phyloP scores from a whole-genome alignment of 2,797 vertebrate genomes.

The Rhodeus uyekii region DNA sequence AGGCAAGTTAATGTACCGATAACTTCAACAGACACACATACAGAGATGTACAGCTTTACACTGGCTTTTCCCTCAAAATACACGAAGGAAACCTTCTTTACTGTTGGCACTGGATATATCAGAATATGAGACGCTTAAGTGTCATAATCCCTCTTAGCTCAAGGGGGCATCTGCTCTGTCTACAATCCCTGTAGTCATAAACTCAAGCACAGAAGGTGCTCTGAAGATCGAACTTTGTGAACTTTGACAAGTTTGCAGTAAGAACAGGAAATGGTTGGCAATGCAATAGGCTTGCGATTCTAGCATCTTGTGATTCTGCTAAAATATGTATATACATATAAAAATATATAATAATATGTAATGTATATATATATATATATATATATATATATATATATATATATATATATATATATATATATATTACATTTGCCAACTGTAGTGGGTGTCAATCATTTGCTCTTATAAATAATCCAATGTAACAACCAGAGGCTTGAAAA shows the following conservation, averaged over 20 bases:
- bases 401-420: no score
- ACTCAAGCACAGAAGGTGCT: not conserved
- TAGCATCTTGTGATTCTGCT: no score
- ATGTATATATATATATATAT: no score
- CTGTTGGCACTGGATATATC: not conserved
- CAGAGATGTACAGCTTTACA: not conserved
- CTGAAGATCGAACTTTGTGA: not conserved
- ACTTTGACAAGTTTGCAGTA: not conserved
- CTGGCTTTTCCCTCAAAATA: not conserved
- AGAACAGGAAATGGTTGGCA: not conserved
- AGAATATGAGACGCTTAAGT: not conserved
- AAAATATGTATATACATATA: no score
- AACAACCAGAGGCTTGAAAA: not conserved
- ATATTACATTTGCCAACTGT: not conserved
- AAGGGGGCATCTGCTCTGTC: not conserved
- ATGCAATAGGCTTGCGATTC: not conserved
- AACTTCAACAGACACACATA: not conserved
- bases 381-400: no score
- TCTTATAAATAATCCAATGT: not conserved
- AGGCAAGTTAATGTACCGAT: not conserved
- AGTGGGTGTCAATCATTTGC: not conserved
- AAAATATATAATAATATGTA: no score
- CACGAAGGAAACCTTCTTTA: not conserved
- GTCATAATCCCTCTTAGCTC: not conserved
- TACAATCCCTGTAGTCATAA: not conserved